Evolutionary conservation across 1,140 invertebrate species (phyloP).

Genomic region (Leptestheria dahalacensis): DNA sequence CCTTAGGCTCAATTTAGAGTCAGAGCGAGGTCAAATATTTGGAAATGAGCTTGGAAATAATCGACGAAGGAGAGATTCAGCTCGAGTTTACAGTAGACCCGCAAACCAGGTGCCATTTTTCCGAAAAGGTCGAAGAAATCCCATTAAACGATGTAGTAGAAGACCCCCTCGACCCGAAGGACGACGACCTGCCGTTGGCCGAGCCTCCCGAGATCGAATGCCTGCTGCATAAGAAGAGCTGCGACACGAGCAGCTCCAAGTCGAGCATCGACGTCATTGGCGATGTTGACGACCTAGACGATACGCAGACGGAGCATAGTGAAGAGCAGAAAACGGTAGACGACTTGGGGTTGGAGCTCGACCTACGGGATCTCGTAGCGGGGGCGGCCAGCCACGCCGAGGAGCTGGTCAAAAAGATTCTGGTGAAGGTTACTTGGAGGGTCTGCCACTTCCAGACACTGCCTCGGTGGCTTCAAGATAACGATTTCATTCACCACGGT

Average conservation of each 20-base stretch:
- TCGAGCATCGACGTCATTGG: background rate
- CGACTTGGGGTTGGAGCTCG: background rate
- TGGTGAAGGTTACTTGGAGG: conserved; percentile 28
- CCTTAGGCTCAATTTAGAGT: too few species aligned
- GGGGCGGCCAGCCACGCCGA: conserved; percentile 34
- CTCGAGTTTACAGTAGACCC: background rate
- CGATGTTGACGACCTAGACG: background rate
- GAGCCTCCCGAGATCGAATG: background rate
- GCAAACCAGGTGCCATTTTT: background rate
- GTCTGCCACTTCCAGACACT: conserved; percentile 26
- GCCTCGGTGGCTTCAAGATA: conserved; percentile 46
- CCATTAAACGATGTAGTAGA: background rate
- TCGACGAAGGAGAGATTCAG: background rate
- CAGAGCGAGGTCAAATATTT: too few species aligned
- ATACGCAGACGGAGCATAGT: background rate
- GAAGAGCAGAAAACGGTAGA: background rate
- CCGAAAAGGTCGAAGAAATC: background rate
- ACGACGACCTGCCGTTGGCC: background rate
- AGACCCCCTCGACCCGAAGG: background rate
- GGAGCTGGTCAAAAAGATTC: conserved; percentile 33
- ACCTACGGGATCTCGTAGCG: conserved; percentile 17
- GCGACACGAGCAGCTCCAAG: background rate
- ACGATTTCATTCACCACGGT: conserved; percentile 41
- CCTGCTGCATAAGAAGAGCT: background rate
- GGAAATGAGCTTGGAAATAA: background rate